Evolutionary conservation across 2,797 vertebrate species (phyloP).

Genomic region (Psittacula echo): DNA sequence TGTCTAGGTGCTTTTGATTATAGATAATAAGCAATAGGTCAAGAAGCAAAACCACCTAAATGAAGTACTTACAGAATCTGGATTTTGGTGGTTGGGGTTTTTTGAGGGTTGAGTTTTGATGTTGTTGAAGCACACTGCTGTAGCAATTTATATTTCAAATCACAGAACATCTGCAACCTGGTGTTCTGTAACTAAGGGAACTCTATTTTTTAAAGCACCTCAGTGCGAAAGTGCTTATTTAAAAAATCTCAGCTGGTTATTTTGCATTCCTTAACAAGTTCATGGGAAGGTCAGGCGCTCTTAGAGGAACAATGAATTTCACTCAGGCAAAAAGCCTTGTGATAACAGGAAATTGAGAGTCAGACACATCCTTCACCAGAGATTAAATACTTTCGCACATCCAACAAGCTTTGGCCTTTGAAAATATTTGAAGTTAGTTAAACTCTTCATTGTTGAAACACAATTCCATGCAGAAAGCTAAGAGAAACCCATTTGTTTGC

Average conservation of each 20-base stretch:
- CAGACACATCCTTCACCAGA: neutral
- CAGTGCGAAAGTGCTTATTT: neutral
- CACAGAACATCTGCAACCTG: neutral
- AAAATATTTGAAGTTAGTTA: neutral
- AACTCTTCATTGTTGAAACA: neutral
- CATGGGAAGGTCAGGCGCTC: neutral
- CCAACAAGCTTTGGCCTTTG: neutral
- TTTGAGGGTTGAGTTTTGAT: neutral
- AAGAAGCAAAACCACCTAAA: neutral
- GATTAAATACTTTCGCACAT: neutral
- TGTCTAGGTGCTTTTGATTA: neutral
- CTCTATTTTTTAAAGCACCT: conserved; percentile 14
- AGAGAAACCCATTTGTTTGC: neutral
- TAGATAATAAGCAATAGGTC: neutral
- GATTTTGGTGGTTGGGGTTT: neutral
- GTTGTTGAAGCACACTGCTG: neutral
- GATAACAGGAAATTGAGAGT: neutral
- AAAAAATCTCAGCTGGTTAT: neutral
- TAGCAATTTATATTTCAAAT: conserved; percentile 32
- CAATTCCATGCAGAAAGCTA: neutral
- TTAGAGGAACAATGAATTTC: conserved; percentile 10
- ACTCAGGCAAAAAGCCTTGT: neutral
- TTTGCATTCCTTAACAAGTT: conserved; percentile 32
- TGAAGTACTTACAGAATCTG: neutral
- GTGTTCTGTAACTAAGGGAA: conserved; percentile 39